Conservation (phyloP, 2,797 vertebrate genomes). For the Trachops cirrhosus region DNA sequence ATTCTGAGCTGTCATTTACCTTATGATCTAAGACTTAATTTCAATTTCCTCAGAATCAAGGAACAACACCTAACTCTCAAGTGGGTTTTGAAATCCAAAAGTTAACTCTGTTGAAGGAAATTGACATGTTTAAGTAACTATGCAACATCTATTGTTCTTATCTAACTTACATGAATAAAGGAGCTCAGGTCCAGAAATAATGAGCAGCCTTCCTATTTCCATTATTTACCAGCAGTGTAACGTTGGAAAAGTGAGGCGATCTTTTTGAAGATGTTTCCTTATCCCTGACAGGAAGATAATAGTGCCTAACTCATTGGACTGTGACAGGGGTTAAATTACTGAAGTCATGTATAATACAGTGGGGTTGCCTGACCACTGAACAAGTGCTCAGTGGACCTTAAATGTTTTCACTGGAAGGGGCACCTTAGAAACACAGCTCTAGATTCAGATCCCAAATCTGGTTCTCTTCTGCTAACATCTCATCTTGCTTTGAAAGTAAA, state of each 20-base stretch:
- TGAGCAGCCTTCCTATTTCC: not conserved
- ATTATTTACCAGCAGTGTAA: not conserved
- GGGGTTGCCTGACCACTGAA: not conserved
- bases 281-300: not conserved
- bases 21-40: not conserved
- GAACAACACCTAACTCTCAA: not conserved
- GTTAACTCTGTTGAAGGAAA: not conserved
- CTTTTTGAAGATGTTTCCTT: not conserved
- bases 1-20: not conserved
- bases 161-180: not conserved
- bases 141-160: not conserved
- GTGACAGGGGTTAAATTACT: not conserved
- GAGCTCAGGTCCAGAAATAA: not conserved
- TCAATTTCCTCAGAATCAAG: not conserved
- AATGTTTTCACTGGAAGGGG: not conserved
- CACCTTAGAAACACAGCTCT: not conserved
- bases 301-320: not conserved
- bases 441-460: not conserved
- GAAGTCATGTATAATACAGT: rapidly evolving
- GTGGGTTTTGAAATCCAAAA: not conserved
- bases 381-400: not conserved
- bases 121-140: not conserved
- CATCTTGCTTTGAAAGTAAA: not conserved
- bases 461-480: not conserved
- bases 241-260: not conserved